phyloP scores from a whole-genome alignment of 2,113 vertebrate species.

The Nerophis lumbriciformis region DNA sequence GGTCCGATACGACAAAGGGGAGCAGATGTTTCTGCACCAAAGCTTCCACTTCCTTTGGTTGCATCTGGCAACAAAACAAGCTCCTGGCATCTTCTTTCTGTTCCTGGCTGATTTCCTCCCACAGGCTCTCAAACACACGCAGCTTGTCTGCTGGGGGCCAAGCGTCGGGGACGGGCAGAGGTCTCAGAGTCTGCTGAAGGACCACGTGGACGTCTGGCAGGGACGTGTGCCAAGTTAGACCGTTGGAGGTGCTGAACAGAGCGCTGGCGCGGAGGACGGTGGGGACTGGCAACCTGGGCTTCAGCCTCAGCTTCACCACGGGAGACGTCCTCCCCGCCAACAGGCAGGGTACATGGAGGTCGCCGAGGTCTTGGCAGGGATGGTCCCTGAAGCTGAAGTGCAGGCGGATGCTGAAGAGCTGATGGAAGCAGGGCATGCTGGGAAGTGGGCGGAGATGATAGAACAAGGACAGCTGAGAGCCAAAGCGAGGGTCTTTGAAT shows the following conservation, averaged over 20 bases:
- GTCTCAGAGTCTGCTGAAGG: constrained; percentile 75
- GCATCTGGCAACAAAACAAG: constrained; percentile 74
- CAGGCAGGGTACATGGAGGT: constrained; percentile 75
- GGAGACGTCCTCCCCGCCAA: constrained; percentile 50
- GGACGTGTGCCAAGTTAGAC: constrained; percentile 68
- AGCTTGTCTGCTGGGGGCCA: constrained; percentile 29
- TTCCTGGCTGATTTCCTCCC: constrained; percentile 58
- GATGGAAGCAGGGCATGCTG: constrained; percentile 49
- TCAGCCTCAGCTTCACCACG: constrained; percentile 66
- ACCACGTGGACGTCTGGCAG: constrained; percentile 69
- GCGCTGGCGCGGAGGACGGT: constrained; percentile 64
- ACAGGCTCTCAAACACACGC: constrained; percentile 71
- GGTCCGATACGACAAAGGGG: constrained; percentile 64
- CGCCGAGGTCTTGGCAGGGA: constrained; percentile 65
- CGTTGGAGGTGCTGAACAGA: constrained; percentile 72
- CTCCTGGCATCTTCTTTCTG: constrained; percentile 49
- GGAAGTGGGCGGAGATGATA: constrained; percentile 57
- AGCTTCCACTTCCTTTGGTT: constrained; percentile 38
- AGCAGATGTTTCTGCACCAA: constrained; percentile 69
- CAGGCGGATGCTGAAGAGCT: constrained; percentile 77
- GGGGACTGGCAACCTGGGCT: constrained; percentile 70
- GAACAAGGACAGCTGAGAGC: constrained; percentile 55
- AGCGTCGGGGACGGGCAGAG: constrained; percentile 48
- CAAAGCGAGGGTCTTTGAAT: constrained; percentile 51
- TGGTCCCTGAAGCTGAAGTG: constrained; percentile 69